Evolutionary conservation across 2,888 invertebrate genomes (phyloP), one percentile per base, ranked within the genome.

Genomic region (Disparrhopalites patrizii): DNA sequence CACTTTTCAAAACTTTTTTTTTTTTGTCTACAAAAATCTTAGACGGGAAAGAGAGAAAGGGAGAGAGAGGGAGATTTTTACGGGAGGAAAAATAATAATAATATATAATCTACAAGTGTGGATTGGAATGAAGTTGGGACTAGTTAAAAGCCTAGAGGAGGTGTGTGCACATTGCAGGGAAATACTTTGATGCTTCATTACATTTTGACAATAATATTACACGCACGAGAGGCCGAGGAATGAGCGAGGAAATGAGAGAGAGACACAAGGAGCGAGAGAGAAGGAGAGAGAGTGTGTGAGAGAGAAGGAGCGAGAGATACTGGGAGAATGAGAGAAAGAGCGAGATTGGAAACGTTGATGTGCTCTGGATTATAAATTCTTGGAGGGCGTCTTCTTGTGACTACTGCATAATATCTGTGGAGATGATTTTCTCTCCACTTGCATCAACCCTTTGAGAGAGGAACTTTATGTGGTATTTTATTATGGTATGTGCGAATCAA

Each of bases 171-270:
- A 31, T 20, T 55, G 31, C 54, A 55, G 31, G 54, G 33, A 31
- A 31, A 55, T 47, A 47, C 23, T 47, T 47, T 47, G 47, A 28
- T 57, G 40, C 47, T 60, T 60, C 60, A 50, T 58, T 58, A 15
- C 40, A 47, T 47, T 47, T 52, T 61, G 61, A 61, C 61, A 61
- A 61, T 61, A 50, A 61, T 61, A 51, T 33, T 50, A 36, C 51
- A 36, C n/a, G 54, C 51, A 36, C 3, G 33, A 57, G 56, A 57
- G 28, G 52, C 15, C 25, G 52, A 52, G 27, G 1, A 4, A 30
- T n/a, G n/a, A 30, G n/a, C 1, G 30, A n/a, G 27, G 18, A 30
- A 18, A 30, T 28, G 31, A 15, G 20, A 13, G 30, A 30, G 28
- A 8, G n/a, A 7, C n/a, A 40, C 3, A 40, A 40, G 20, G n/a